Evolutionary conservation across 2,888 invertebrate species (phyloP), one percentile per base, ranked within the genome.

Genomic region (Galerucella calmariensis): DNA sequence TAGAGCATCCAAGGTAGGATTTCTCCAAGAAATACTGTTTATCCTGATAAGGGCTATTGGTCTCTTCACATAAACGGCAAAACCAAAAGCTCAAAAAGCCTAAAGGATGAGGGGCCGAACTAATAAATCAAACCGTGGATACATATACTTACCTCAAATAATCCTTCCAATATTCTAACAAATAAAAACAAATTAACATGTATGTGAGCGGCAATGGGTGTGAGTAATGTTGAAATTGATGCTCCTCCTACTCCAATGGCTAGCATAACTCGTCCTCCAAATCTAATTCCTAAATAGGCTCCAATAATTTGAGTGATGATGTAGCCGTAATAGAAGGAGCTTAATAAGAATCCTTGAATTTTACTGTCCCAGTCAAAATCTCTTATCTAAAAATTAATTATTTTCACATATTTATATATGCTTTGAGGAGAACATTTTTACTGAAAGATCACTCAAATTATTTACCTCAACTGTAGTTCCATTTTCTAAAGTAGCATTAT

Each of bases 251-350:
- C 61, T 48, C 67, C 67, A n/a, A 41, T 44, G 5, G 59, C 75
- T 56, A 75, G 14, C 1, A 69, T 46, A 3, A 16, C 20, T 67
- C 69, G 67, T 20, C 72, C 70, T n/a, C 97, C 97, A 84, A 95
- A 91, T 85, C 91, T 92, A 80, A 93, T 92, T 2, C 95, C 94
- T 67, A 97, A 88, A 91, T 93, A 94, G 63, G 96, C 96, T 0
- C 96, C 96, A 0, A 94, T 90, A 59, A 96, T 88, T 86, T 94
- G 96, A 0, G 96, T 96, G 73, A 94, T 86, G 70, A 96, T 91
- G 87, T 97, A 97, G 0, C 96, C 96, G 84, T 95, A 96, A 89
- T 96, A 97, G 88, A 96, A 97, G 0, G 95, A 94, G 82, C 95
- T 94, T 69, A 97, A 87, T 46, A 97, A 91, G 68, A 94, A 88